Evolutionary conservation across 1,140 invertebrate species (phyloP).

Genomic region (Trichoplusia ni): DNA sequence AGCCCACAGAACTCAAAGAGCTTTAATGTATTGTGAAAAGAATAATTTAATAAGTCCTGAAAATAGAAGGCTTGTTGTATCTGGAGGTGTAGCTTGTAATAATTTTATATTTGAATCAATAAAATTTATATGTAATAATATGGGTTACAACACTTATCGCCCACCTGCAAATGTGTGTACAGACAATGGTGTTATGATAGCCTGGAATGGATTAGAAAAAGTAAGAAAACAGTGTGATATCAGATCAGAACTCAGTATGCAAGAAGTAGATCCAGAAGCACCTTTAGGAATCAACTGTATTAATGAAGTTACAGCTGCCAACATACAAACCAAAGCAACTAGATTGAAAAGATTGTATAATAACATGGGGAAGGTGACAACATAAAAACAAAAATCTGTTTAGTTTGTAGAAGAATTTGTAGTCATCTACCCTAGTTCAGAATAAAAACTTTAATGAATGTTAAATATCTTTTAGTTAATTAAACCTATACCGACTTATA

Average conservation of each 20-base stretch:
- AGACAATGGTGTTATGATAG: slow-evolving; percentile 99
- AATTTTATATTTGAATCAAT: slow-evolving; percentile 89
- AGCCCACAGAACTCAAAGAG: slow-evolving; percentile 90
- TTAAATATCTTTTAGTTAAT: no score
- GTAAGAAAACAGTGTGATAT: slow-evolving; percentile 53
- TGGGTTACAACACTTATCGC: slow-evolving; percentile 85
- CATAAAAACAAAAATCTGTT: no score
- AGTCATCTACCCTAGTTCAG: no score
- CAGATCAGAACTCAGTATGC: slow-evolving; percentile 36
- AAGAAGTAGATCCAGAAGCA: slow-evolving; percentile 56
- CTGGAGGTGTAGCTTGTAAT: slow-evolving; percentile 98
- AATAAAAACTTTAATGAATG: no score
- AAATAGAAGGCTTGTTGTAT: slow-evolving; percentile 87
- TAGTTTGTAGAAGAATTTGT: no score
- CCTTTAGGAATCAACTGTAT: slow-evolving; percentile 57
- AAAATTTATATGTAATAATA: slow-evolving; percentile 84
- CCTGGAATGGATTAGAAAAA: slow-evolving; percentile 97
- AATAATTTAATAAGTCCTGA: slow-evolving; percentile 83
- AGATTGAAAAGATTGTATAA: slow-evolving; percentile 50
- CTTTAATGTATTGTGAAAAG: slow-evolving; percentile 87
- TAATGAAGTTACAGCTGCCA: slow-evolving; percentile 53
- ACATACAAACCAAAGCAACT: slow-evolving; percentile 57
- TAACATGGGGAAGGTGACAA: no score
- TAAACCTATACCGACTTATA: no score
- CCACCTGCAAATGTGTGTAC: slow-evolving; percentile 95